Evolutionary conservation across 2,888 invertebrate genomes (phyloP).

Genomic region (Muschampia plurimacula): DNA sequence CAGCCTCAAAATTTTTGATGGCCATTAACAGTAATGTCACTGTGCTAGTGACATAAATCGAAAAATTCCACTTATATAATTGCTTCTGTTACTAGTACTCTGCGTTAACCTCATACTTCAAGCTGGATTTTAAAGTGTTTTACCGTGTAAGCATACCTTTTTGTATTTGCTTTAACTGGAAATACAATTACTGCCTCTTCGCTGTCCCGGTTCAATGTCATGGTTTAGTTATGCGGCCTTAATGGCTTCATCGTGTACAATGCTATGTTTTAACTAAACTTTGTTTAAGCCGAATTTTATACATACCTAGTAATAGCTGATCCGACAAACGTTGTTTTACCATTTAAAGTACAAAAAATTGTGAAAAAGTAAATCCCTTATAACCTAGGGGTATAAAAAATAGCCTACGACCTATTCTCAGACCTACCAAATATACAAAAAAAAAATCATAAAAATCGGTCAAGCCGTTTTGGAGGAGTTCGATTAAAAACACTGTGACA

Average conservation of each 20-base stretch:
- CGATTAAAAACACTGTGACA: too few relatives aligned
- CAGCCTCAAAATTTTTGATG: neutral
- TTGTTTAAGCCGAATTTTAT: neutral
- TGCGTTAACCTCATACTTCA: constrained; percentile 5
- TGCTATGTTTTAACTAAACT: neutral
- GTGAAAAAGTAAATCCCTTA: too few relatives aligned
- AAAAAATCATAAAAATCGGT: too few relatives aligned
- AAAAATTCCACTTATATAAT: neutral
- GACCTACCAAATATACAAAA: too few relatives aligned
- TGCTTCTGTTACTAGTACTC: neutral
- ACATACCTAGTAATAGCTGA: too few relatives aligned
- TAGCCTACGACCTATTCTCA: too few relatives aligned
- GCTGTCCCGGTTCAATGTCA: constrained; percentile 18
- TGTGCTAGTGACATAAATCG: neutral
- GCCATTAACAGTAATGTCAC: neutral
- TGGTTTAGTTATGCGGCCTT: constrained; percentile 22
- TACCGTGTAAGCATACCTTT: constrained; percentile 6
- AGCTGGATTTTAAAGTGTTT: constrained; percentile 18
- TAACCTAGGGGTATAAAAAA: too few relatives aligned
- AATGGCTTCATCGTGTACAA: constrained; percentile 16
- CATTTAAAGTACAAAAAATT: too few relatives aligned
- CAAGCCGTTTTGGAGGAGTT: too few relatives aligned
- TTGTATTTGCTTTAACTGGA: constrained; percentile 33
- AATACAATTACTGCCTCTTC: constrained; percentile 1
- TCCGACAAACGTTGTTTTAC: too few relatives aligned